Evolutionary conservation across 1,140 invertebrate species (phyloP).

Genomic region (Calliopsis andreniformis): DNA sequence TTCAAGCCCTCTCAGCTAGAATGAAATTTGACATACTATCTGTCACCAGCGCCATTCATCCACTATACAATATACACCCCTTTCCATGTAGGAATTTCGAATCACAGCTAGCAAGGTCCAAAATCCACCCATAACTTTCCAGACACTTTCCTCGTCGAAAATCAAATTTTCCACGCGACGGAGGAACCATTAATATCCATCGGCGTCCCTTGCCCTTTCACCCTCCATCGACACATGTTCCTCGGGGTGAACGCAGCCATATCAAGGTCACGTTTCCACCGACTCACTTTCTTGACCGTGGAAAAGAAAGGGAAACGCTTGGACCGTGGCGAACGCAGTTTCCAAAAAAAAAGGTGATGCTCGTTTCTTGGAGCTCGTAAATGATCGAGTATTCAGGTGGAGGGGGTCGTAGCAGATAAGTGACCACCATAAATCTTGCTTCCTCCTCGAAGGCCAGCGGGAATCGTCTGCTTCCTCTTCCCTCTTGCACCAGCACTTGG

Average conservation of each 20-base stretch:
- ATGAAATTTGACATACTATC: no score
- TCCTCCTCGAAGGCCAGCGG: conserved; percentile 30
- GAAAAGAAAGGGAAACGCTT: not conserved
- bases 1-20: no score
- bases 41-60: no score
- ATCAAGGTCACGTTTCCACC: conserved; percentile 28
- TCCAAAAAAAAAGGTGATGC: not conserved
- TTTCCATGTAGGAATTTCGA: no score
- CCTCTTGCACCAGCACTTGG: not conserved
- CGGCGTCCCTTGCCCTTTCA: not conserved
- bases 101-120: no score
- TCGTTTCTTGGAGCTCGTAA: conserved; percentile 41
- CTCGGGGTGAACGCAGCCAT: conserved; percentile 1
- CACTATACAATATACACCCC: no score
- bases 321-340: not conserved
- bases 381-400: conserved; percentile 40
- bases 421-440: conserved; percentile 59
- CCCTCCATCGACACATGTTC: not conserved
- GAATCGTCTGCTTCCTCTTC: conserved; percentile 56
- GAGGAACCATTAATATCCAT: conserved; percentile 13
- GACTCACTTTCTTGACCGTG: not conserved
- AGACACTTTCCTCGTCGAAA: no score
- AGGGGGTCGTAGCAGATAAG: conserved; percentile 54
- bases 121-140: no score
- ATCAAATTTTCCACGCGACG: not conserved